These are phyloP conservation scores for Caloenas nicobarica DNA, from an alignment of 2,113 vertebrate species.

Conservation along the genomic window DNA sequence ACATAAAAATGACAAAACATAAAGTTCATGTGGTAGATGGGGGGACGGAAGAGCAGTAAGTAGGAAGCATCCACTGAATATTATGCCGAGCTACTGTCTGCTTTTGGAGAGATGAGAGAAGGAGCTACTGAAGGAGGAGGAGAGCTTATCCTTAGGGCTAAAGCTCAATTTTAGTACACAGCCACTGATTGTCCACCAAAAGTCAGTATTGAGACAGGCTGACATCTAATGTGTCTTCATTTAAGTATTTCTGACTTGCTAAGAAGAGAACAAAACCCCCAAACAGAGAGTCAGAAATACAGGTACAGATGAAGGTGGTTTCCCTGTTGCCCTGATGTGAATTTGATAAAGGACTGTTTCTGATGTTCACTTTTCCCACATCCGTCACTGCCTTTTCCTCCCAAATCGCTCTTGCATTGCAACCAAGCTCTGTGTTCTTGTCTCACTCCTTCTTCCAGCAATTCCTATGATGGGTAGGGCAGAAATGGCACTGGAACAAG, in stretches of 20 bases:
- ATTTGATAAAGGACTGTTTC: not conserved
- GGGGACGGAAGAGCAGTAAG: not conserved
- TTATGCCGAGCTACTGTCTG: not conserved
- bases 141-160: not conserved
- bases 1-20: not conserved
- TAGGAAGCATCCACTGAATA: not conserved
- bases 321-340: accelerated
- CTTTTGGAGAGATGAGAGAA: not conserved
- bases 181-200: not conserved
- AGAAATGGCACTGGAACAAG: constrained; percentile 24
- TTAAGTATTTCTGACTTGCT: not conserved
- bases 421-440: not conserved
- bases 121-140: not conserved
- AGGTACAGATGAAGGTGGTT: not conserved
- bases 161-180: not conserved
- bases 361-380: not conserved
- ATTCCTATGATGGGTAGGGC: not conserved
- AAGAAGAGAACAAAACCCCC: not conserved
- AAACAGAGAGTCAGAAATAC: not conserved
- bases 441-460: not conserved
- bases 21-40: not conserved
- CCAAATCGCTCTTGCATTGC: not conserved
- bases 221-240: not conserved
- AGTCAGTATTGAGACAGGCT: not conserved
- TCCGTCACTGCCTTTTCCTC: not conserved